Evolutionary conservation across 2,113 vertebrate genomes (phyloP), one percentile per base, ranked within the genome.

Genomic region (Oreochromis spilurus): DNA sequence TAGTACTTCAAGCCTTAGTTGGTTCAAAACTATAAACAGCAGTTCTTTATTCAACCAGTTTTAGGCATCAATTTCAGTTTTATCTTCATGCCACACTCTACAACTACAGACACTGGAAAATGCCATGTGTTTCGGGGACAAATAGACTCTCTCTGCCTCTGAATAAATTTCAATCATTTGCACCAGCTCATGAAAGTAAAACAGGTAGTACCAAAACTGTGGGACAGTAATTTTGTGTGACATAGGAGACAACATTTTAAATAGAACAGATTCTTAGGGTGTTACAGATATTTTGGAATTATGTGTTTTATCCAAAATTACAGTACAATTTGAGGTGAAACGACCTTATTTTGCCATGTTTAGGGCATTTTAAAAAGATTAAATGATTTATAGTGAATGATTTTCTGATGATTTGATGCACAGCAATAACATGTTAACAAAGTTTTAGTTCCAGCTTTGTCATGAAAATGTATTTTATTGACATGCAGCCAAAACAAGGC

Each of bases 371-470:
- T 65, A 0, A 38, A 38, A 38, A 38, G 0, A 21, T 65, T 38
- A 38, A 21, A 0, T 65, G 60, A 38, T 38, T 2, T 1, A 38
- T 38, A 65, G 60, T 13, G 60, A 38, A 65, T 65, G 1, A 38
- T 65, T 38, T 13, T 67, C 10, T 38, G 60, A 67, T 5, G 60
- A 67, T 1, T 38, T 8, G 6, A 38, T 38, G 60, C 11, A 21
- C 62, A 67, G 34, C 62, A 67, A 13, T 38, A 67, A 38, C 34
- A 38, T 67, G 34, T 21, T 38, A 38, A 67, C 62, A 67, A 38
- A 67, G 11, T 13, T 67, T 67, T 67, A 67, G 62, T 67, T 67
- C 11, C 34, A 67, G 62, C 62, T 67, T 67, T 38, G 34, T 38
- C 19, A 1, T 38, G 4, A 38, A 67, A 67, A 38, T 67, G 34